Evolutionary conservation across 2,113 vertebrate genomes (phyloP), one percentile per base, ranked within the genome.

Genomic region (Pteruthius melanotis): DNA sequence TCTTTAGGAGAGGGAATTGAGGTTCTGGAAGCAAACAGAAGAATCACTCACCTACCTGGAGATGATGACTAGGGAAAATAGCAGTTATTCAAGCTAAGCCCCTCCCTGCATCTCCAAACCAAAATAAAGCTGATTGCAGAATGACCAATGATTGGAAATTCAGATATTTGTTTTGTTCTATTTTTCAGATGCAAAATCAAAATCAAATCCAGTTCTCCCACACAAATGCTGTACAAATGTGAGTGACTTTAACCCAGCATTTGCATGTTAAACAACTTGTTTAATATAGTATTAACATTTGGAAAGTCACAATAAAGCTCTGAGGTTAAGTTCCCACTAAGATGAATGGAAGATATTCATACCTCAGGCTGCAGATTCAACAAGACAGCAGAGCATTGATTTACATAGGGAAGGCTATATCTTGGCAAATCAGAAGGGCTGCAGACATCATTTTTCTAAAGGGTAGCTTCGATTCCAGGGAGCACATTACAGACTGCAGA

Each of bases 281-380:
- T 96, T 80, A 65, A 74, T 83, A 56, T 9, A 78, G 31, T 68
- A 64, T 90, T 95, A 94, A 50, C 40, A 81, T 88, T 95, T 13
- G 33, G 68, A 76, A 65, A 89, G 50, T 86, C 65, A 57, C 95
- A 93, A 79, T 49, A 78, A 89, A 56, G 26, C 72, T 95, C 83
- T 94, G 91, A 93, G 91, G 79, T 92, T 90, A 94, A 87, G 54
- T 74, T 92, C 64, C 69, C 82, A 44, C 85, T 84, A 76, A 93
- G 87, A 87, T 86, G 93, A 93, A 95, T 49, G 53, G 83, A 53
- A 47, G 68, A 45, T 90, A 61, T 84, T 96, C 86, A 60, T 60
- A 93, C 93, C 91, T 95, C 70, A 60, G 89, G 90, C 91, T 95
- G 83, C 47, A 84, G 92, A 83, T 92, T 94, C 87, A 89, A 59